These are phyloP conservation scores for Zaprionus ornatus DNA, from an alignment of 1,140 invertebrate species.

Conservation along the genomic window DNA sequence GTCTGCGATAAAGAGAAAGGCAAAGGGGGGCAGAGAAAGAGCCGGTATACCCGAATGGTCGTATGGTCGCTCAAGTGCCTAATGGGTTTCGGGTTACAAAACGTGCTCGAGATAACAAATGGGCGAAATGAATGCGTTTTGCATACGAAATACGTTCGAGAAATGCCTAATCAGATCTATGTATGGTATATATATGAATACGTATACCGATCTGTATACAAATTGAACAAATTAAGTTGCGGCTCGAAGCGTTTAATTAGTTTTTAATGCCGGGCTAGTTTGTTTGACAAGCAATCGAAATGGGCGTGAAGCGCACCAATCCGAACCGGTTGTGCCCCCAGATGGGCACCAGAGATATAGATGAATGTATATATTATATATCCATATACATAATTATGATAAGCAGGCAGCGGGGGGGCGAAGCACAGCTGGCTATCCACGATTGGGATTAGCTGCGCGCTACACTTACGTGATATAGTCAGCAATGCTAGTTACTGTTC, in stretches of 20 bases:
- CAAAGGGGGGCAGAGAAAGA: neutral
- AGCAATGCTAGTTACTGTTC: neutral
- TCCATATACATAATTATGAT: constrained; percentile 29
- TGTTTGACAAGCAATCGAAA: constrained; percentile 77
- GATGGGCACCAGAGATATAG: constrained; percentile 2
- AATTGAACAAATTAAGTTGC: constrained; percentile 23
- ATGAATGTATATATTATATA: constrained; percentile 18
- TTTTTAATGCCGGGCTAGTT: constrained; percentile 79
- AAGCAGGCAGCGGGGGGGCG: neutral
- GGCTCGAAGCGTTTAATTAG: constrained; percentile 72
- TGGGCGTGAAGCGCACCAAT: constrained; percentile 38
- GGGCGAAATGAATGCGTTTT: constrained; percentile 70
- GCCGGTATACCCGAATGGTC: constrained; percentile 5
- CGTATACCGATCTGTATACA: constrained; percentile 6
- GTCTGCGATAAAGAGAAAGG: constrained; percentile 64
- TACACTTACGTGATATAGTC: neutral
- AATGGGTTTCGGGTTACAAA: constrained; percentile 80
- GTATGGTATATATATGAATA: constrained; percentile 3
- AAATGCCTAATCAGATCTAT: constrained; percentile 1
- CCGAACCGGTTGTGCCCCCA: constrained; percentile 22
- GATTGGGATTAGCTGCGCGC: neutral
- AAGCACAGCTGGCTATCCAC: neutral
- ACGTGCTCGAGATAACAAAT: constrained; percentile 74
- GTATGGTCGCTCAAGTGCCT: constrained; percentile 61
- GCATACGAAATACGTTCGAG: constrained; percentile 49